Percentiles rank a stretch among this genome's conserved stretches.
phyloP scores from a whole-genome alignment of 2,888 invertebrate species.

The Euclidia mi region DNA sequence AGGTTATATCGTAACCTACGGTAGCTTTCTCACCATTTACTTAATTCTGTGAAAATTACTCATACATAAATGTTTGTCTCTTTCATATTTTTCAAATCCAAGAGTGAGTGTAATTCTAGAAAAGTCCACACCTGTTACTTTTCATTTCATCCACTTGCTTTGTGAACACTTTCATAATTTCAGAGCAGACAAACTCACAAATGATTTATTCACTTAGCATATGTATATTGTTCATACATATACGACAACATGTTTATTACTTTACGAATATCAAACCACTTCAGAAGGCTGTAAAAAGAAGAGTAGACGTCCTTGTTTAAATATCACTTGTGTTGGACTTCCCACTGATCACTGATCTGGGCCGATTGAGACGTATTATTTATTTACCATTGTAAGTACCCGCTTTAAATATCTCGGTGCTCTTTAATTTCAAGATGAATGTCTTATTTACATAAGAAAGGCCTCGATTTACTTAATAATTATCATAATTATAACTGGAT shows the following conservation, averaged over 20 bases:
- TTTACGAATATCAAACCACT: constrained; percentile 26
- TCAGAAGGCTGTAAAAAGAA: constrained; percentile 66
- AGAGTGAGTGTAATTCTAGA: no score
- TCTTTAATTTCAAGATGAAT: background rate
- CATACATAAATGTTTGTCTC: no score
- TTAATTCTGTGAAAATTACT: no score
- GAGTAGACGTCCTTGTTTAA: constrained; percentile 79
- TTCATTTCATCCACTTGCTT: no score
- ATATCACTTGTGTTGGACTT: constrained; percentile 79
- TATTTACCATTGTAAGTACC: background rate
- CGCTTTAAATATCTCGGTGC: background rate
- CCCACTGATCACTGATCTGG: constrained; percentile 48
- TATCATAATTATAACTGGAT: no score
- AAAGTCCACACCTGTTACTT: no score
- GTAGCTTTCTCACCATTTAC: no score
- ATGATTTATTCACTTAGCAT: background rate
- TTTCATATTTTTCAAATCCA: no score
- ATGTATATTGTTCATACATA: constrained; percentile 11
- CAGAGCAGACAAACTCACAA: background rate
- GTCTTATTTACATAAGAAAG: no score
- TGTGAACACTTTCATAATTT: no score
- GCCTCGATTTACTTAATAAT: no score
- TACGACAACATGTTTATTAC: constrained; percentile 20
- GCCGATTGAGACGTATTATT: constrained; percentile 4
- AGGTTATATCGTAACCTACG: no score